phyloP scores from a whole-genome alignment of 2,888 invertebrate genomes.

The Mantis religiosa region DNA sequence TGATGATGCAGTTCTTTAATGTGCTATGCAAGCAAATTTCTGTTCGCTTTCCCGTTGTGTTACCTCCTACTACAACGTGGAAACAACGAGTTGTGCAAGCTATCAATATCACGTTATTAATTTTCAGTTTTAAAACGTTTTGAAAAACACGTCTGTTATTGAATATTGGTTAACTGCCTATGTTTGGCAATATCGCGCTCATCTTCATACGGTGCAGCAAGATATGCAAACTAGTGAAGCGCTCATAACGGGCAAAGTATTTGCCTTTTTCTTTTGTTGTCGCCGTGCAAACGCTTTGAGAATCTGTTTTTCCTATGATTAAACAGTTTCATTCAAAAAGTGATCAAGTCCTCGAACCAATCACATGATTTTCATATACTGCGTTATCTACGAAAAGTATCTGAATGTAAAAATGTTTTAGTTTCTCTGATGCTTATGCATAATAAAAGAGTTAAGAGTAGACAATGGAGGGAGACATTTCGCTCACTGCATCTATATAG shows the following conservation, averaged over 20 bases:
- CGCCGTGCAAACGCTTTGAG: background rate
- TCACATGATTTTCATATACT: no score
- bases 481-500: no score
- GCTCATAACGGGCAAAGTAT: background rate
- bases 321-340: no score
- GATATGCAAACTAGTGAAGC: background rate
- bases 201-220: background rate
- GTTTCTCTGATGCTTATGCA: no score
- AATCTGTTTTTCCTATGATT: no score
- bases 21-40: background rate
- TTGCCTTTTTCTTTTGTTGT: background rate
- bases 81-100: background rate
- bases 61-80: background rate
- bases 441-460: no score
- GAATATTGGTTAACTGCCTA: background rate
- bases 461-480: no score
- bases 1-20: background rate
- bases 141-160: background rate
- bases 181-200: background rate
- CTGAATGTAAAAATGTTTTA: no score
- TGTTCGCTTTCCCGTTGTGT: background rate
- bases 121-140: background rate
- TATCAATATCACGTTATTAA: background rate
- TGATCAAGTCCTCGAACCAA: no score
- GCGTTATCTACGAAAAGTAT: no score